phyloP scores from a whole-genome alignment of 2,113 vertebrate genomes.

The Vombatus ursinus region DNA sequence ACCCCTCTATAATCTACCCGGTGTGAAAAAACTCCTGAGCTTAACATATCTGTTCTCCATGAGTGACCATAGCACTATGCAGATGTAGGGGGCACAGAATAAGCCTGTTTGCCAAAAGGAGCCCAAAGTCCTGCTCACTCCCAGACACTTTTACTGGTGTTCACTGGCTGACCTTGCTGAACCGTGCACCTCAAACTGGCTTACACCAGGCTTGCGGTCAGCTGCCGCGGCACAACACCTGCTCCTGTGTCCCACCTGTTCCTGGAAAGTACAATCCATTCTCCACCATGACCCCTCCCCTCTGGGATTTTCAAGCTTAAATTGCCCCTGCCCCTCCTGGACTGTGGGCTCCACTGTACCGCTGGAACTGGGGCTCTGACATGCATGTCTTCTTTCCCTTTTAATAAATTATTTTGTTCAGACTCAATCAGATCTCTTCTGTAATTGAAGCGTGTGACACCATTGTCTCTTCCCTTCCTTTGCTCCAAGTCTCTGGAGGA shows the following conservation, averaged over 20 bases:
- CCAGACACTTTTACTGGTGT: background rate
- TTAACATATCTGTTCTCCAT: no score
- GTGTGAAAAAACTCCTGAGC: no score
- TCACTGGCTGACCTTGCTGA: no score
- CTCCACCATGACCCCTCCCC: no score
- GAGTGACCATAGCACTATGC: no score
- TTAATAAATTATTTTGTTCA: background rate
- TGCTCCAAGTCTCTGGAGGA: background rate
- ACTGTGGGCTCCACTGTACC: no score
- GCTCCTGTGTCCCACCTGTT: background rate
- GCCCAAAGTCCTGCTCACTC: background rate
- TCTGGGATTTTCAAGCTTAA: background rate
- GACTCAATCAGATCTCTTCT: background rate
- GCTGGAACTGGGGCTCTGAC: background rate
- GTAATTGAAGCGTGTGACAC: background rate
- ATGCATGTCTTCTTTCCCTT: no score
- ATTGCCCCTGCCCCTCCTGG: background rate
- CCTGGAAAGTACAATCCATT: background rate
- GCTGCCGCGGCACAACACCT: no score
- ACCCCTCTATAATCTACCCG: background rate
- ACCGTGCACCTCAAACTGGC: no score
- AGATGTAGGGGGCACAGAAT: background rate
- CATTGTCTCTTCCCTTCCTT: background rate
- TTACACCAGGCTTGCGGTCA: background rate
- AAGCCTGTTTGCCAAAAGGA: background rate